Evolutionary conservation across 2,113 vertebrate genomes (phyloP).

Genomic region (human (Homo sapiens)): GRCh38 chr5:145274001-145274500

Average conservation of each 20-base stretch:
- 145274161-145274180: neutral
- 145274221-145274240: neutral
- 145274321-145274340: conserved; percentile 53
- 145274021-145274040: neutral
- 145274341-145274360: conserved; percentile 68
- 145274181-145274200: neutral
- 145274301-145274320: conserved; percentile 42
- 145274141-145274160: neutral
- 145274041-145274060: neutral
- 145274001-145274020: neutral
- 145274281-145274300: conserved; percentile 49
- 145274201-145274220: neutral
- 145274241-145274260: neutral
- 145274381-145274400: conserved; percentile 66
- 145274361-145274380: conserved; percentile 77
- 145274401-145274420: conserved; percentile 71
- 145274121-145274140: neutral
- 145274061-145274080: neutral
- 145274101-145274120: neutral
- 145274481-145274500: neutral
- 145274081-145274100: neutral
- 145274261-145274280: neutral
- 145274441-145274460: neutral
- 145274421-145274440: conserved; percentile 66
- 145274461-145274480: conserved; percentile 29